Conservation (phyloP, 1,140 invertebrate species). For the Pseudoatta argentina region DNA sequence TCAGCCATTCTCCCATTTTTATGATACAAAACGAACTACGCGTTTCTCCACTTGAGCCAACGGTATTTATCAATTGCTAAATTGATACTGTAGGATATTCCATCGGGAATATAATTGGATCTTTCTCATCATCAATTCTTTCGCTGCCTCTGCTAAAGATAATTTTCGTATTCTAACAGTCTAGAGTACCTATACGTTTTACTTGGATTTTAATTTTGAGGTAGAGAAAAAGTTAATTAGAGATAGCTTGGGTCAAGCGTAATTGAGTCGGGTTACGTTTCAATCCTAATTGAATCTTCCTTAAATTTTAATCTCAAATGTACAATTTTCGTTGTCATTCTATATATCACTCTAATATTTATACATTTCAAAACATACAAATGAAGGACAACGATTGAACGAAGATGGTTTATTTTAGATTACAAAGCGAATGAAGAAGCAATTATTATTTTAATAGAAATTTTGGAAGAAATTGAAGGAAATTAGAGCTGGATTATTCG, state of each 20-base stretch:
- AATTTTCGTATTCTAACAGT: not conserved
- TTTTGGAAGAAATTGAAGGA: not conserved
- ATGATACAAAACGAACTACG: not conserved
- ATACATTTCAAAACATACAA: not conserved
- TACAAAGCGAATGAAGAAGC: not conserved
- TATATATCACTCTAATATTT: not conserved
- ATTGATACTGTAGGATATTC: not conserved
- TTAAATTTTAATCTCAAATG: not conserved
- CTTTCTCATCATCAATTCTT: not conserved
- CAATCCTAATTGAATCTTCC: not conserved
- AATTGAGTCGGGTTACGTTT: not conserved
- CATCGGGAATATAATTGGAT: conserved; percentile 16
- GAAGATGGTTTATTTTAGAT: not conserved
- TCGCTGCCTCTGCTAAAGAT: not conserved
- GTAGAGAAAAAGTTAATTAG: conserved; percentile 3
- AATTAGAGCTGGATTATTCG: not conserved
- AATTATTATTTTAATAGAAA: not conserved
- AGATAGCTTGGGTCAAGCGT: not conserved
- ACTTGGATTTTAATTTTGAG: conserved; percentile 11
- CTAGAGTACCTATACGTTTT: not conserved
- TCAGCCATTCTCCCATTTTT: conserved; percentile 26
- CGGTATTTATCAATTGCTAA: conserved; percentile 23
- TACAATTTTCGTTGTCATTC: conserved; percentile 6
- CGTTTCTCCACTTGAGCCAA: conserved; percentile 9
- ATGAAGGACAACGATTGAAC: not conserved